Evolutionary conservation across 1,140 invertebrate species (phyloP), one percentile per base, ranked within the genome.

Genomic region (Chymomyza costata): DNA sequence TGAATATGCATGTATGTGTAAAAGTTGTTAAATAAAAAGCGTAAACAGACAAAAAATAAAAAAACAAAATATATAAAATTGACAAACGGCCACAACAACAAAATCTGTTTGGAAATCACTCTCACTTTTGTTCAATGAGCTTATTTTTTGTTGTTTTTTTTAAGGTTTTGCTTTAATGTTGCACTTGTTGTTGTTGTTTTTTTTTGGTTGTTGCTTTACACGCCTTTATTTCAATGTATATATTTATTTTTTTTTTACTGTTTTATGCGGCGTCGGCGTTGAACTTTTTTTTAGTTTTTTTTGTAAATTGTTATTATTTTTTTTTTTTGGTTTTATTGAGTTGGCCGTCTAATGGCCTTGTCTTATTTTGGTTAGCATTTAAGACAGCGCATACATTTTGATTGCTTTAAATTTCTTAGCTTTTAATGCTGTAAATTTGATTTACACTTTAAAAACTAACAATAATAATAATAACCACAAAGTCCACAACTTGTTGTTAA

Each of bases 121-220:
- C 80, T 83, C 80, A 83, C 80, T 83, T 83, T 83, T 83, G 81
- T 70, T 80, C 65, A 83, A 81, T 70, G 65, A 64, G 66, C 21
- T 52, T 57, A 55, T 57, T 34, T 34, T 34, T 34, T 34, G 31
- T 11, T 34, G 5, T 32, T 52, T 10, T 57, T 51, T 35, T 50
- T 50, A 45, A 50, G 5, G 58, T 65, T 64, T 64, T 54, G 55
- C 30, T 53, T 47, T 53, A 31, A 21, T 35, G 32, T 39, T 44
- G 49, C 49, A 60, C 38, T 61, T 56, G 31, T 50, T 19, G 34
- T 61, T 46, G 31, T 61, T 56, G 31, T 50, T 19, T 32, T 61
- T 46, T 41, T 49, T 34, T 21, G 44, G 41, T 21, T 34, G 44
- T 69, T 64, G 6, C n/a, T n/a, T n/a, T n/a, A n/a, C n/a, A n/a